phyloP scores from a whole-genome alignment of 2,888 invertebrate genomes.

The Coelogynopora nodosa region DNA sequence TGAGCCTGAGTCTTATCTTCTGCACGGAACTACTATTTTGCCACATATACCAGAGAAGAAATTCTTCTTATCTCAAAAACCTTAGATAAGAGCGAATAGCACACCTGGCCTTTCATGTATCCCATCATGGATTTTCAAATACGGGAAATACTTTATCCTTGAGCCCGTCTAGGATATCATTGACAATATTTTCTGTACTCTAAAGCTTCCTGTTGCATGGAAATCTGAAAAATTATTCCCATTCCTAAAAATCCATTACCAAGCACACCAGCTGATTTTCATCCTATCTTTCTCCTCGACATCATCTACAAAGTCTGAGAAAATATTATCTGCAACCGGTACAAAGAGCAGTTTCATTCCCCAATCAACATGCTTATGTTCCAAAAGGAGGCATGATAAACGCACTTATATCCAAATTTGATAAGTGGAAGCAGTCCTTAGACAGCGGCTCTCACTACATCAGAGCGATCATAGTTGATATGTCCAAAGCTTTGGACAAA shows the following conservation, averaged over 20 bases:
- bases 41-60: neutral
- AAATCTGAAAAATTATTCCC: neutral
- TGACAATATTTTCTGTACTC: neutral
- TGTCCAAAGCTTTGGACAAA: slow-evolving; percentile 2
- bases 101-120: neutral
- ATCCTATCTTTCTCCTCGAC: neutral
- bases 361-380: neutral
- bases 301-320: neutral
- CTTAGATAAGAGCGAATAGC: neutral
- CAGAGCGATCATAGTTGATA: slow-evolving; percentile 5
- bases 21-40: too few species aligned
- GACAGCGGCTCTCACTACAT: slow-evolving; percentile 18
- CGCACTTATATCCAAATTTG: slow-evolving; percentile 12
- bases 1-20: neutral
- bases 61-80: neutral
- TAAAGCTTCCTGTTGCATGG: neutral
- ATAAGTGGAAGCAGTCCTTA: neutral
- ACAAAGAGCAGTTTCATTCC: neutral
- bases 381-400: neutral
- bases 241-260: neutral
- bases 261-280: neutral
- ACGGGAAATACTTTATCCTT: neutral
- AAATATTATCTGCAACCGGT: neutral
- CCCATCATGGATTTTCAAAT: neutral
- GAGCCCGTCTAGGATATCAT: neutral